Base-by-base conservation (phyloP, 2,888 invertebrate species). In the Eristalinus aeneus region DNA sequence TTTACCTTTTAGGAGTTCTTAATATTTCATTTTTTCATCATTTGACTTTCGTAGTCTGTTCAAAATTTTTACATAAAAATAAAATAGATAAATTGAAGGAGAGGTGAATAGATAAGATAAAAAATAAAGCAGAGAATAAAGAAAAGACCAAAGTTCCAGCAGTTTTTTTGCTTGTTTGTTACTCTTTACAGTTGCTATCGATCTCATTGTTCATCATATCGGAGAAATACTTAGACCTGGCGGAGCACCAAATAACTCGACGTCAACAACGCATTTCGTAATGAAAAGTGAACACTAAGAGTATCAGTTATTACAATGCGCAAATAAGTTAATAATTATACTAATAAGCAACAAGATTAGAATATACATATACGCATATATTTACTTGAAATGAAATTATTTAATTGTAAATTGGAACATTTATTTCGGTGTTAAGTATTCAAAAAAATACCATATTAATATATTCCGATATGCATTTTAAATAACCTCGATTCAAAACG, bases 181-280 rank as follows among this genome's bases (percentile, higher is more conserved):
- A 91, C 92, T 90, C 95, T 94, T 96, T 97, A 94, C 97, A 98
- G 99, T 99, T 95, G 99, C 99, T 94, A 99, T 99, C 94, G 98
- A 98, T 94, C 95, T 99, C 93, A 99, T 99, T 94, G 99, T 99
- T 91, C 98, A 98, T 93, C 99, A 99, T 95, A 98, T 99, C 94
- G 96, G 98, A 95, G 99, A 99, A 94, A 96, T 98, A 91, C 96
- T 99, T 94, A 96, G 94, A 92, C 93, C 93, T 90, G 93, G 93
- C 92, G 91, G 93, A 93, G 90, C 92, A 91, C 90, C 91, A 92
- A 93, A 93, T 92, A 93, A 92, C 91, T 92, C 93, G 93, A 93
- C 93, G 92, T 89, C 89, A 89, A 90, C 90, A 89, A 90, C 90
- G 89, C 90, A 90, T 90, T 90, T 88, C 85, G 77, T 89, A 68